These are phyloP conservation scores for Centruroides vittatus DNA, from an alignment of 1,140 invertebrate genomes.

Conservation along the genomic window DNA sequence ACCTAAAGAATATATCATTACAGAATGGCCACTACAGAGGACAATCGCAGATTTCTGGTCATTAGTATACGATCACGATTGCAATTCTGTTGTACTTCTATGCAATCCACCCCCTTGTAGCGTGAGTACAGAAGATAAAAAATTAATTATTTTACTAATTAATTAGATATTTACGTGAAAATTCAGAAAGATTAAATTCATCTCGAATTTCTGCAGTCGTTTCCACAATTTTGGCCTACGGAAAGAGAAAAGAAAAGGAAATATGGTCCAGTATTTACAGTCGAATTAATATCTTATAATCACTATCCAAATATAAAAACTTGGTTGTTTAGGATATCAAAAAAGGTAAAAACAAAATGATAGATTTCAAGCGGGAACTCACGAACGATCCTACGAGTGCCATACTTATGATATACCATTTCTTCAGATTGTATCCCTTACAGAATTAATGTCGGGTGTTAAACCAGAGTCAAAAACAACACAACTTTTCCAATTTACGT, in stretches of 20 bases:
- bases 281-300: conserved; percentile 83
- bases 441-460: conserved; percentile 84
- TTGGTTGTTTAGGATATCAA: conserved; percentile 92
- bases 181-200: not conserved
- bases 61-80: conserved; percentile 92
- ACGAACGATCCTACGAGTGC: too few species aligned
- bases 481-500: conserved; percentile 83
- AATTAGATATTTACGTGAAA: conserved; percentile 3
- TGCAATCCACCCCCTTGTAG: conserved; percentile 52
- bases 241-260: conserved; percentile 76
- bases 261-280: conserved; percentile 88
- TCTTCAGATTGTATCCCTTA: conserved; percentile 67
- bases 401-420: too few species aligned
- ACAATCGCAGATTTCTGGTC: conserved; percentile 95
- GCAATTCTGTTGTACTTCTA: conserved; percentile 85
- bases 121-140: conserved; percentile 22
- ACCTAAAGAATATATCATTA: conserved; percentile 88
- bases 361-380: too few species aligned
- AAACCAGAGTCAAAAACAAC: conserved; percentile 86
- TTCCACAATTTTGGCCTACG: conserved; percentile 77
- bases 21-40: conserved; percentile 87
- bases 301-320: conserved; percentile 90
- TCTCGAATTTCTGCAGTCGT: conserved; percentile 41
- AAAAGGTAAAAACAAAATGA: conserved; percentile 73
- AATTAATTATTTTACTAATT: not conserved